phyloP scores from a whole-genome alignment of 2,888 invertebrate genomes.

The Drosophila demipolita region DNA sequence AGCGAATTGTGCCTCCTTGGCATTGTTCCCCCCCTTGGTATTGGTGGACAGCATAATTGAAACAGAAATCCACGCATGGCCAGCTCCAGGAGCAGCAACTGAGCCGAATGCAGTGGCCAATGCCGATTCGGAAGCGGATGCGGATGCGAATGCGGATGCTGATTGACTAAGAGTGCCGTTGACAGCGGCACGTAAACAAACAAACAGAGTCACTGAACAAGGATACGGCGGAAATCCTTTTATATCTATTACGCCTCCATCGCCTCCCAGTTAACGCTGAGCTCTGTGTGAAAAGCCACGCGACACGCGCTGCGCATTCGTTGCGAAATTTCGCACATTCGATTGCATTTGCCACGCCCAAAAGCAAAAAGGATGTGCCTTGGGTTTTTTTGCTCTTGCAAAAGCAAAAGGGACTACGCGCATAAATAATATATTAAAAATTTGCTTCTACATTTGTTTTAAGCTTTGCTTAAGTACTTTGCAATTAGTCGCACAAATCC shows the following conservation, averaged over 20 bases:
- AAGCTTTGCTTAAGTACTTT: slow-evolving; percentile 83
- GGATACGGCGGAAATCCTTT: slow-evolving; percentile 60
- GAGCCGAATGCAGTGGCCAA: slow-evolving; percentile 20
- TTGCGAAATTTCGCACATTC: slow-evolving; percentile 40
- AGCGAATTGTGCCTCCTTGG: slow-evolving; percentile 7
- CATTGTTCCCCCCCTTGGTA: slow-evolving; percentile 6
- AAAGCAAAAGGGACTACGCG: slow-evolving; percentile 48
- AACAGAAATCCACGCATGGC: slow-evolving; percentile 79
- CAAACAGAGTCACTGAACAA: slow-evolving; percentile 43
- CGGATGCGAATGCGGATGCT: slow-evolving; percentile 13
- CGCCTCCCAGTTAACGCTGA: slow-evolving; percentile 26
- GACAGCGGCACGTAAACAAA: slow-evolving; percentile 60
- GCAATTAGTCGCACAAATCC: slow-evolving; percentile 84
- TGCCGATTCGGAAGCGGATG: slow-evolving; percentile 15
- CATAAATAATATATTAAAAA: slow-evolving; percentile 82
- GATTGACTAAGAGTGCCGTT: slow-evolving; percentile 61
- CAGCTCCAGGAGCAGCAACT: slow-evolving; percentile 44
- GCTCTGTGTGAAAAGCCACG: slow-evolving; percentile 64
- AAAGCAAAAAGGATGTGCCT: slow-evolving; percentile 5
- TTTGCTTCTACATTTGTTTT: slow-evolving; percentile 80
- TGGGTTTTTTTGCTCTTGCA: slow-evolving; percentile 20
- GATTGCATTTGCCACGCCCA: slow-evolving; percentile 40
- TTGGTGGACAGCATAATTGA: slow-evolving; percentile 66
- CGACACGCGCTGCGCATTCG: slow-evolving; percentile 45
- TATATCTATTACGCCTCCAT: slow-evolving; percentile 71